phyloP scores from a whole-genome alignment of 2,888 invertebrate genomes.

The Melikaiella ostensackeni region DNA sequence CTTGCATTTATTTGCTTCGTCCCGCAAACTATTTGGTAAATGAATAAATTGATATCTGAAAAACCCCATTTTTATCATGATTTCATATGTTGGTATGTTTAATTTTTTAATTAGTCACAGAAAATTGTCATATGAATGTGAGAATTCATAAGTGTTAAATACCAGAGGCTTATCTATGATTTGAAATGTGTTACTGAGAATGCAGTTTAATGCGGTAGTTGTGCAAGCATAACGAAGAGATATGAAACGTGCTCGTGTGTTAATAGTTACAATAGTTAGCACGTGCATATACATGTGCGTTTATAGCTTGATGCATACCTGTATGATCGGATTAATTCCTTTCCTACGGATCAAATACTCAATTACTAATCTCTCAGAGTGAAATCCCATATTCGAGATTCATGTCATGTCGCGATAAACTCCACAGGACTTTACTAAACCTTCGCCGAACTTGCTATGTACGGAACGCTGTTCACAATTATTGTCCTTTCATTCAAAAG shows the following conservation, averaged over 20 bases:
- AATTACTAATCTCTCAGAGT: constrained; percentile 17
- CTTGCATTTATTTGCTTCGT: no score
- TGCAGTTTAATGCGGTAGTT: background rate
- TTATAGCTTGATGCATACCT: background rate
- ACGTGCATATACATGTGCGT: background rate
- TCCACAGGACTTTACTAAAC: constrained; percentile 5
- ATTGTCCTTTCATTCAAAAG: background rate
- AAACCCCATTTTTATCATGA: no score
- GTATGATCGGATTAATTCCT: constrained; percentile 11
- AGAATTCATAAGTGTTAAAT: background rate
- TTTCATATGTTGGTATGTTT: background rate
- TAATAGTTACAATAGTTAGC: background rate
- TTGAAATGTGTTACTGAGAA: background rate
- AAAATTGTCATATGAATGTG: no score
- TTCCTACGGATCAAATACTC: constrained; percentile 17
- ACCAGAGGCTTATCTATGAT: background rate
- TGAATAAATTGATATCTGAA: no score
- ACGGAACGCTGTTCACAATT: background rate
- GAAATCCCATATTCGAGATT: constrained; percentile 31
- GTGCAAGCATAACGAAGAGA: background rate
- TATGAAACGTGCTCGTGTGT: constrained; percentile 21
- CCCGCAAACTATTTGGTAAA: no score
- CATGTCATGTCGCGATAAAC: constrained; percentile 16
- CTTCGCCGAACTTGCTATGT: background rate
- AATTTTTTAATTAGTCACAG: background rate